These are phyloP conservation scores for Dicycla oo DNA, from an alignment of 2,888 invertebrate species.

Conservation along the genomic window DNA sequence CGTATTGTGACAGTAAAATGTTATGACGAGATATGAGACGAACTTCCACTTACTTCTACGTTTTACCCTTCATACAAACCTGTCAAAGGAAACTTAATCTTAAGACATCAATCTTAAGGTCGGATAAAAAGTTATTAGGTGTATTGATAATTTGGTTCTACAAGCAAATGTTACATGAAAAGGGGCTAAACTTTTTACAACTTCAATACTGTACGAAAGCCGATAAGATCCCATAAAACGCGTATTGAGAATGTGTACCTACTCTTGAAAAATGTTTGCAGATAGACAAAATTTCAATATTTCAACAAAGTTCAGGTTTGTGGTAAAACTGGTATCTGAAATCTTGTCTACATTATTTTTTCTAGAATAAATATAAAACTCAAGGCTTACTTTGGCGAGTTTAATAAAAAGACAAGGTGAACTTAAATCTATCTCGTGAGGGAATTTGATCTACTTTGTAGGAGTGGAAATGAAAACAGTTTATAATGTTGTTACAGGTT, in stretches of 20 bases:
- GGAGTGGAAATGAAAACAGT: slow-evolving; percentile 52
- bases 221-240: slow-evolving; percentile 84
- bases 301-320: slow-evolving; percentile 31
- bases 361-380: slow-evolving; percentile 31
- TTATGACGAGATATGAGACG: slow-evolving; percentile 85
- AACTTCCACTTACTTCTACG: slow-evolving; percentile 73
- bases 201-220: slow-evolving; percentile 83
- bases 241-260: slow-evolving; percentile 75
- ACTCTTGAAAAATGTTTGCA: slow-evolving; percentile 73
- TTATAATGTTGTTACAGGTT: slow-evolving; percentile 43
- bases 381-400: slow-evolving; percentile 11
- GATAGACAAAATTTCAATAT: slow-evolving; percentile 61
- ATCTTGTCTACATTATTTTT: slow-evolving; percentile 37
- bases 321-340: slow-evolving; percentile 7
- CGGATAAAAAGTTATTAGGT: slow-evolving; percentile 35
- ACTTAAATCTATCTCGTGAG: slow-evolving; percentile 37
- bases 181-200: slow-evolving; percentile 86
- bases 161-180: slow-evolving; percentile 81
- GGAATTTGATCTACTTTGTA: slow-evolving; percentile 46
- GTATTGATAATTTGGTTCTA: slow-evolving; percentile 66
- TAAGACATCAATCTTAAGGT: slow-evolving; percentile 54
- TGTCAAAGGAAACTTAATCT: slow-evolving; percentile 56
- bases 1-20: slow-evolving; percentile 84
- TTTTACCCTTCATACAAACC: slow-evolving; percentile 52
- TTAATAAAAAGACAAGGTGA: slow-evolving; percentile 42